Conservation (phyloP, 2,888 invertebrate genomes). For the Mesochorus sp. region DNA sequence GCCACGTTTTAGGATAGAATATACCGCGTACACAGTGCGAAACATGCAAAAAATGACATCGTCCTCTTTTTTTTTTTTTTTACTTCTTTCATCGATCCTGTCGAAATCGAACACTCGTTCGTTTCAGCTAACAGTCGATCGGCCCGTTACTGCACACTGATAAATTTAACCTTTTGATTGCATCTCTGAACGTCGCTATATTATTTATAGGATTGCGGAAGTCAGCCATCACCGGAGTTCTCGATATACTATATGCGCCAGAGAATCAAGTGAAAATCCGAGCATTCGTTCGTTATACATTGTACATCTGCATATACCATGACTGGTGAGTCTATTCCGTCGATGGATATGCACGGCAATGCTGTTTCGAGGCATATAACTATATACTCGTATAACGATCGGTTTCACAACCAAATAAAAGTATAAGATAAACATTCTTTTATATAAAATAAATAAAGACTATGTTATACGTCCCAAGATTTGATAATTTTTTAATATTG, state of each 20-base stretch:
- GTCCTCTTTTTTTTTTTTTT: not conserved
- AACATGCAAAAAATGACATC: not conserved
- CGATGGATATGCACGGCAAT: not conserved
- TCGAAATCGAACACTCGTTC: slow-evolving; percentile 19
- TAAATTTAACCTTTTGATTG: slow-evolving; percentile 55
- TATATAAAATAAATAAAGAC: no score
- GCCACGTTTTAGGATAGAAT: slow-evolving; percentile 1
- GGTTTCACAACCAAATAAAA: no score
- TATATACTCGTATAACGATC: no score
- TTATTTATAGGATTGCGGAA: slow-evolving; percentile 57
- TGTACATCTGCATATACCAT: not conserved
- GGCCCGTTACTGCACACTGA: slow-evolving; percentile 12
- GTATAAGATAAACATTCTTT: no score
- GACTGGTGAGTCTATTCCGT: slow-evolving; percentile 18
- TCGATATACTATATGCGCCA: not conserved
- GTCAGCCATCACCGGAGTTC: slow-evolving; percentile 37
- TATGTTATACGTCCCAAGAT: no score
- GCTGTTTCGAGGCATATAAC: no score
- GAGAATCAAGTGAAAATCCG: not conserved
- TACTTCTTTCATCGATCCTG: slow-evolving; percentile 31
- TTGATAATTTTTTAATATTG: no score
- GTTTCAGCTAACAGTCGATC: slow-evolving; percentile 10
- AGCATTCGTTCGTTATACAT: not conserved
- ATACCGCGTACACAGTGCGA: not conserved
- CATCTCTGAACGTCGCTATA: slow-evolving; percentile 45